Evolutionary conservation across 2,113 vertebrate genomes (phyloP), one percentile per base, ranked within the genome.

Genomic region (Pseudolaguvia tuberculata): DNA sequence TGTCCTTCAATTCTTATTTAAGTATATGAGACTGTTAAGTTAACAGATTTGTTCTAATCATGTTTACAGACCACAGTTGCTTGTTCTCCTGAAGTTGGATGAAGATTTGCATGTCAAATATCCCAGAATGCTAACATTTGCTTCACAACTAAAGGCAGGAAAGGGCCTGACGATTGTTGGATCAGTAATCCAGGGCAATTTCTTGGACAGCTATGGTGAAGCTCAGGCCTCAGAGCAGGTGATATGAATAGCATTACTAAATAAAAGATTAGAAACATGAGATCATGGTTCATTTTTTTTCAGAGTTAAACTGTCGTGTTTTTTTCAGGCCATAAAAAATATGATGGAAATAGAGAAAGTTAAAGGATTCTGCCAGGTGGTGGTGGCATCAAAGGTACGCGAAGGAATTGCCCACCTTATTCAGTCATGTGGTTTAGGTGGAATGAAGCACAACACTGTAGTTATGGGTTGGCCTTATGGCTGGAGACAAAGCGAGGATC

Each of bases 261-360:
- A n/a, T n/a, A n/a, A n/a, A n/a, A n/a, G n/a, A n/a, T n/a, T n/a
- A n/a, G n/a, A n/a, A n/a, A n/a, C n/a, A n/a, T n/a, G n/a, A n/a
- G n/a, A n/a, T n/a, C n/a, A n/a, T n/a, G n/a, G n/a, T n/a, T n/a
- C n/a, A n/a, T 18, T 27, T 9, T 2, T 18, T 8, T 5, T 48
- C 21, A 45, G 21, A 63, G 14, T 0, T 23, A 47, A 23, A 63
- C 18, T 39, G 6, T 42, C 31, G 1, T 84, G 23, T 59, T 79
- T 58, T 56, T 79, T 52, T 18, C 86, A 99, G 97, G 93, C 97
- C 20, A 96, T 99, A 78, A 98, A 98, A 87, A 94, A 97, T 81
- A 97, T 99, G 96, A 97, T 99, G 93, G 95, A 97, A 76, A 97
- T 97, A 48, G 96, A 99, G 85, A 94, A 93, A 71, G 97, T 99